These are phyloP conservation scores for Tonatia bakeri DNA, from an alignment of 2,113 vertebrate species.

Conservation along the genomic window DNA sequence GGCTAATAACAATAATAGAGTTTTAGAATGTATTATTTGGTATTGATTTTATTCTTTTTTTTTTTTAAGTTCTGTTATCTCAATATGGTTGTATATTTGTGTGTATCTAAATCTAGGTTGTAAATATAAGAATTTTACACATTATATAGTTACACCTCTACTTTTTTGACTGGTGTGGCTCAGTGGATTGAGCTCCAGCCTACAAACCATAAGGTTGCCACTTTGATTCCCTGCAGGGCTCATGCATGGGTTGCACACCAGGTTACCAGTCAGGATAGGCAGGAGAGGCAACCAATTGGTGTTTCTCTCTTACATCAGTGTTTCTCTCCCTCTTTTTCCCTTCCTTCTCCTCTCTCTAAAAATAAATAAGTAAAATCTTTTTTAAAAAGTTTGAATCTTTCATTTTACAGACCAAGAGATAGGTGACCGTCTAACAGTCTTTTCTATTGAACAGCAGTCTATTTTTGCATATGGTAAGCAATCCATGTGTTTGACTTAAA, in stretches of 20 bases:
- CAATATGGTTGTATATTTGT: background rate
- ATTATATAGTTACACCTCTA: background rate
- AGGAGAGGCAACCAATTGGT: too few relatives aligned
- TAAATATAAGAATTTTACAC: background rate
- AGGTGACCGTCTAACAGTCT: background rate
- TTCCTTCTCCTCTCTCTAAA: too few relatives aligned
- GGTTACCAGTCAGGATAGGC: too few relatives aligned
- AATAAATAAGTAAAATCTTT: too few relatives aligned
- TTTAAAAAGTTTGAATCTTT: background rate
- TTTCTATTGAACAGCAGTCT: constrained; percentile 6
- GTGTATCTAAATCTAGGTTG: background rate
- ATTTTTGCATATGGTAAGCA: background rate
- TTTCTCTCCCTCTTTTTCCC: too few relatives aligned
- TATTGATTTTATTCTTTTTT: background rate
- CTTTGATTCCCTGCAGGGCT: too few relatives aligned
- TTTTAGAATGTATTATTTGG: constrained; percentile 6
- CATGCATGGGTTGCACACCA: too few relatives aligned
- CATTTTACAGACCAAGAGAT: background rate
- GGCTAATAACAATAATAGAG: background rate
- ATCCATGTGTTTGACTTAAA: background rate
- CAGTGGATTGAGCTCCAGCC: too few relatives aligned
- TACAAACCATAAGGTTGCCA: too few relatives aligned
- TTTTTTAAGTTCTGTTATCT: background rate
- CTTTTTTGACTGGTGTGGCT: background rate
- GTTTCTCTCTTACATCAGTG: too few relatives aligned